These are phyloP conservation scores for Cairina moschata DNA, from an alignment of 2,113 vertebrate species.

Conservation along the genomic window DNA sequence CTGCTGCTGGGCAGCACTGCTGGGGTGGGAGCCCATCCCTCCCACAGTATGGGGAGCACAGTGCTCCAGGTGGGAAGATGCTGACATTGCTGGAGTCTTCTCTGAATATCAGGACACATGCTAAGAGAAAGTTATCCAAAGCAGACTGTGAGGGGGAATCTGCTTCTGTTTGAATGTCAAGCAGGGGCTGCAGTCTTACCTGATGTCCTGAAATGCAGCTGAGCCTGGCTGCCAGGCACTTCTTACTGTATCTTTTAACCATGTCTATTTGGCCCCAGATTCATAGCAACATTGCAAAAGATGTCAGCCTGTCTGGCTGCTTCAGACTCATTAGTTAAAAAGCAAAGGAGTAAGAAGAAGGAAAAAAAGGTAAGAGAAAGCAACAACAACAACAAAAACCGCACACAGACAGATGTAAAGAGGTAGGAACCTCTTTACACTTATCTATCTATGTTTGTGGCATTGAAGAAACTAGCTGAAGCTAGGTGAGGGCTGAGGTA, in stretches of 20 bases:
- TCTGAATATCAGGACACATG: fast-evolving
- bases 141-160: neutral
- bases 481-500: neutral
- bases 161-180: neutral
- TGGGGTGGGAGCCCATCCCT: neutral
- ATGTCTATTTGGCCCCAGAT: neutral
- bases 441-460: neutral
- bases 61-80: neutral
- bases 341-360: neutral
- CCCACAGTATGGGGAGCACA: neutral
- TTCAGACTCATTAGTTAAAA: neutral
- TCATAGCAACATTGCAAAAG: neutral
- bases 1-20: neutral
- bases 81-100: fast-evolving
- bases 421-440: neutral
- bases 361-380: neutral
- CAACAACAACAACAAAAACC: neutral
- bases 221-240: neutral
- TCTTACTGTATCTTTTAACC: neutral
- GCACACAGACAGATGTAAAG: neutral
- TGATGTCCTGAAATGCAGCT: neutral
- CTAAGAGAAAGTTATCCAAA: neutral
- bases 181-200: neutral
- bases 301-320: neutral
- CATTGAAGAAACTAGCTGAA: neutral